Base-by-base conservation (phyloP, 1,140 invertebrate species). In the Paraescarpia echinospica region DNA sequence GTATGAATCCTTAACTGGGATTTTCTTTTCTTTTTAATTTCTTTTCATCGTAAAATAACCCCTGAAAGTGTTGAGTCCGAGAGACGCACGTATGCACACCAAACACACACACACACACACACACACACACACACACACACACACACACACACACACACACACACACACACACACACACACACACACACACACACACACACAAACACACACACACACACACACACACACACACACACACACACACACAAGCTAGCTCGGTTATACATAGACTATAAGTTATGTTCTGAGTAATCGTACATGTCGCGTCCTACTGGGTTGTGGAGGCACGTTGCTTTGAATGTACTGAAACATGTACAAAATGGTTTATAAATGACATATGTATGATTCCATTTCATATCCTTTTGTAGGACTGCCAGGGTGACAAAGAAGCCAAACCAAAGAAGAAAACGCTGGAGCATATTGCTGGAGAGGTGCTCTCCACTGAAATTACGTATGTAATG, bases 401-500 rank as follows among this genome's bases (percentile, higher is more conserved):
- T 27, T 22, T 77, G 59, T 27, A 77, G 59, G 59, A 77, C 9
- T 27, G 27, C 22, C 22, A 34, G 14, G 88, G 90, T 35, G n/a
- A 92, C n/a, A 5, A 77, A 33, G 14, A 31, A 34, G 33, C 35
- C 59, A 34, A 59, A 35, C 33, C 33, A 31, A 89, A n/a, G 22
- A 88, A 94, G 33, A 41, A 94, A 34, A 94, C 94, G 89, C 94
- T 96, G 31, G 95, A 96, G 35, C 95, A 95, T 93, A 96, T 97
- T 34, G 97, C 96, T 33, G 93, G 95, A 35, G 97, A 97, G 93
- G 94, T 97, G 31, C 94, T 97, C 33, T 95, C 95, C 22, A 97
- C 97, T 22, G 97, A 97, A 94, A 93, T 95, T 93, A 96, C 95
- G 8, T 97, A 97, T 94, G 97, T 97, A 0, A 93, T 94, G 33